Base-by-base conservation (phyloP, 2,888 invertebrate genomes). In the Lasioglossum leucozonium region DNA sequence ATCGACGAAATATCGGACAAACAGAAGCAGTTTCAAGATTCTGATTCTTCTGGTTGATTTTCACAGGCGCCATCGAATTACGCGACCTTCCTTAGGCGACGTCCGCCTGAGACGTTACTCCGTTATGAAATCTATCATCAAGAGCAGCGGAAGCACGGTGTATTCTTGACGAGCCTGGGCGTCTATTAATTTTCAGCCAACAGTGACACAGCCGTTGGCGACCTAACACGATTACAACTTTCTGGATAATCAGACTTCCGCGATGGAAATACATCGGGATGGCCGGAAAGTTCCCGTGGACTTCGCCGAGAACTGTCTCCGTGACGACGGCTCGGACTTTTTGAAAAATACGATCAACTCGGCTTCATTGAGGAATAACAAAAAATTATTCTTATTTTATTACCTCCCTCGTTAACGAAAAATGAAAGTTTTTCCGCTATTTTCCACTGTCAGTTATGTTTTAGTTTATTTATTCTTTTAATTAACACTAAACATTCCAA, bases 141-240 rank as follows among this genome's bases (percentile, higher is more conserved):
- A 77, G 74, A 62, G 62, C 67, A 62, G 47, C 84, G 58, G 76
- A 69, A 44, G 47, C 55, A 18, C 55, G 47, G 51, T 73, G 72
- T 76, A 86, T 90, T 77, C 79, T 84, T 81, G 73, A 85, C 79
- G 82, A 81, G 80, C 74, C 69, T 55, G 87, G 67, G 71, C 86
- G 77, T 85, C 86, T 90, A 89, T 88, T 90, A 90, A 90, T 90
- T 90, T 85, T 85, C 89, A 87, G 76, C 81, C 75, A 83, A 82
- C 90, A 90, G 83, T 82, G 87, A 87, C 87, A 83, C 82, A 72
- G 80, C 84, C 83, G 87, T 85, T 77, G 82, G 79, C 81, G 79
- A 74, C 77, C 79, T 90, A 90, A 90, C 75, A 81, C 72, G 88
- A 90, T 90, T 90, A 90, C 82, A 84, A 90, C 84, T 90, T 90